Evolutionary conservation across 1,140 invertebrate species (phyloP), one percentile per base, ranked within the genome.

Genomic region (Arctopsyche grandis): DNA sequence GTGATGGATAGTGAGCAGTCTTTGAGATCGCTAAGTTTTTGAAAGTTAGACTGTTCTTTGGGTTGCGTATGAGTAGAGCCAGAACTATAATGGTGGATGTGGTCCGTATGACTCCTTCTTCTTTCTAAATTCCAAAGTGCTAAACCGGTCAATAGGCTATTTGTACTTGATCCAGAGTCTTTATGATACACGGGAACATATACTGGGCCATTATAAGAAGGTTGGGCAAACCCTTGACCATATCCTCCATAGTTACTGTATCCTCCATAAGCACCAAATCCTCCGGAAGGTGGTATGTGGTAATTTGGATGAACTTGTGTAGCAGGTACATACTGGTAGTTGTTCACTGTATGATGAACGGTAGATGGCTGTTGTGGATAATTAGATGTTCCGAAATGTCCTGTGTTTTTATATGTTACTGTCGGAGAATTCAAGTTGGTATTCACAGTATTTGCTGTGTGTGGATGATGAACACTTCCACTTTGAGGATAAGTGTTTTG

Each of bases 71-170:
- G 5, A 19, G 12, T 19, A 16, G 71, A n/a, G 7, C 5, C n/a
- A 16, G 14, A 16, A 16, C 22, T 7, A 16, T 69, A 22, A 43
- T 77, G 75, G 29, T 77, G 43, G 29, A 19, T 10, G 19, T n/a
- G n/a, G n/a, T n/a, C n/a, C n/a, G n/a, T n/a, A n/a, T 78, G 77
- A 24, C 69, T 19, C 0, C 56, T 24, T 21, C 74, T 69, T 44
- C 81, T 79, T 0, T 70, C 75, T 46, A 79, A 26, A 43, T 82
- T 82, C 14, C 21, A 82, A 12, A 80, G 22, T 4, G 81, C 75
- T 43, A 82, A 70, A 19, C 81, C 81, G 21, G 63, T 69, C 44
- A 82, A 69, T 12, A 82, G 48, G 21, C 60, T 70, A 44, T 69
- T 82, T 12, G 74, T 24, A 12, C 12, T 22, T 3, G 81, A 82